These are phyloP conservation scores for Gnatocerus cornutus DNA, from an alignment of 2,888 invertebrate genomes.

Conservation along the genomic window DNA sequence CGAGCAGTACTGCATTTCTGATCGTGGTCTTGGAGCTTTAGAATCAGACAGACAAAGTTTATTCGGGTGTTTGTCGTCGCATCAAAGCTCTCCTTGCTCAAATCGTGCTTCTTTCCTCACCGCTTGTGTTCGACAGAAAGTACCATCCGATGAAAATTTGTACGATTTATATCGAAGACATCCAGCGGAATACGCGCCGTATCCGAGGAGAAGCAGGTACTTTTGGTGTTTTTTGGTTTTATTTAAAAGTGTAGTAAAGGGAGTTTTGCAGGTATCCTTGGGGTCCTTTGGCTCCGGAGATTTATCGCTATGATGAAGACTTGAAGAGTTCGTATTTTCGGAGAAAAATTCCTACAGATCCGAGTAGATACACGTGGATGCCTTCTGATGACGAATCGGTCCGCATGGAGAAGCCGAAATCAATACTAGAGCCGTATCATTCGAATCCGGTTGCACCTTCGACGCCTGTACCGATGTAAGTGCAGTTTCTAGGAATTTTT, in stretches of 20 bases:
- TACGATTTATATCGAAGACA: slow-evolving; percentile 72
- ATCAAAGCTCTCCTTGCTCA: slow-evolving; percentile 81
- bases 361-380: slow-evolving; percentile 85
- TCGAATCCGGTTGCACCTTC: slow-evolving; percentile 43
- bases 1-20: slow-evolving; percentile 95
- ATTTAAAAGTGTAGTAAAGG: neutral
- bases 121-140: slow-evolving; percentile 89
- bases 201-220: slow-evolving; percentile 82
- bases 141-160: slow-evolving; percentile 92
- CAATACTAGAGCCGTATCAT: slow-evolving; percentile 66
- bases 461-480: slow-evolving; percentile 41
- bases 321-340: slow-evolving; percentile 88
- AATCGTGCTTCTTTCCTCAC: slow-evolving; percentile 81
- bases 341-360: slow-evolving; percentile 82
- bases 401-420: slow-evolving; percentile 81
- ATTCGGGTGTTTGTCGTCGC: slow-evolving; percentile 89
- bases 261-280: slow-evolving; percentile 74
- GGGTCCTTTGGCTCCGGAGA: slow-evolving; percentile 75
- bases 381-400: slow-evolving; percentile 84
- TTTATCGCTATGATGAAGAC: slow-evolving; percentile 81
- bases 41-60: slow-evolving; percentile 79
- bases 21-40: slow-evolving; percentile 88
- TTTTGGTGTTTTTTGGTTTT: neutral
- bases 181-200: slow-evolving; percentile 84
- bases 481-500: neutral